Evolutionary conservation across 1,140 invertebrate species (phyloP), one percentile per base, ranked within the genome.

Genomic region (Callitettix versicolor): DNA sequence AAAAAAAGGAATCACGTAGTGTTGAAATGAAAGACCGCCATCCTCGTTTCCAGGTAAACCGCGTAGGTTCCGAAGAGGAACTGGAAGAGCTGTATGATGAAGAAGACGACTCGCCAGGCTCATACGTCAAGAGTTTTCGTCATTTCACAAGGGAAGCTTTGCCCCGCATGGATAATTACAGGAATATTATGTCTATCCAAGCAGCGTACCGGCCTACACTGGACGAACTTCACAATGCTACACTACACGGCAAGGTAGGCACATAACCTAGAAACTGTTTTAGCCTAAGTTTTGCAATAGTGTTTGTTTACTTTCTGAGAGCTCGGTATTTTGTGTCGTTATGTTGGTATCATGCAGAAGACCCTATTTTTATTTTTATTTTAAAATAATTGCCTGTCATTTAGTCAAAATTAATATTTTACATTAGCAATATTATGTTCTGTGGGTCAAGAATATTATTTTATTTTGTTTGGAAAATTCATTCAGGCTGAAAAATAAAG

Each of bases 171-270:
- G 92, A 95, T 68, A 93, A 95, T 73, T 97, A 97, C 71, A 80
- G 92, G 55, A 95, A 96, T 69, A 86, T 95, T 58, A 79, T 95
- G 76, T 78, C 76, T 9, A 84, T 95, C 38, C 90, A 91, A 64
- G 88, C 88, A 2, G 87, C 84, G n/a, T 89, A 88, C 62, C 77
- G 85, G 65, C 93, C 93, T 3, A 95, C 93, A 2, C 72, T 97
- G n/a, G 91, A 95, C 66, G 91, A 96, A 72, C 78, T 97, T 3
- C 92, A 95, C 70, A 89, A 94, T 68, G 79, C 84, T 18, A 87
- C 86, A 18, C 65, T 88, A n/a, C 76, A 79, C 26, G 79, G 79
- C 62, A 88, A 88, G 80, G 86, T 88, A 69, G 56, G 18, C 53
- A n/a, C 21, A 33, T 44, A 33, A 33, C 26, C 26, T 30, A 30